Evolutionary conservation across 2,113 vertebrate genomes (phyloP).

Genomic region (Apteryx mantelli): DNA sequence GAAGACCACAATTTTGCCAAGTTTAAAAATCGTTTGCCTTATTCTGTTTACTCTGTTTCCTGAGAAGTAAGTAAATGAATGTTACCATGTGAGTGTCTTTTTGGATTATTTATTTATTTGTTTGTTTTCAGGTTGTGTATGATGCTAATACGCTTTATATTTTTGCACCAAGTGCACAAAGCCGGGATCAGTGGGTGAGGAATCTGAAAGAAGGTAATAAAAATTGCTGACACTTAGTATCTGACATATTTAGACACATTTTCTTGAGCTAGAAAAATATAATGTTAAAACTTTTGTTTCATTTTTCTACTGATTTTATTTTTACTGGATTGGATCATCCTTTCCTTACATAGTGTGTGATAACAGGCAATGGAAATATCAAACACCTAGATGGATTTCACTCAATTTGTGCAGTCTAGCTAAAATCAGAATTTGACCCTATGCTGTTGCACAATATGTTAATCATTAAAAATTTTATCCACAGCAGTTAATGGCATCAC

Average conservation of each 20-base stretch:
- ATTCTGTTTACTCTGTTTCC: neutral
- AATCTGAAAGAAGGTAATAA: conserved; percentile 89
- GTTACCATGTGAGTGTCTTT: neutral
- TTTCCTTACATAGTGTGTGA: neutral
- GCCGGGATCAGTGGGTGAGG: conserved; percentile 89
- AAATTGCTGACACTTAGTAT: neutral
- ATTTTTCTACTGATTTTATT: neutral
- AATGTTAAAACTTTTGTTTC: neutral
- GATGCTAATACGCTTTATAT: conserved; percentile 89
- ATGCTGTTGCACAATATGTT: neutral
- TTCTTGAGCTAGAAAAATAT: neutral
- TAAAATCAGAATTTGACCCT: neutral
- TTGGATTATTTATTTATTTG: neutral
- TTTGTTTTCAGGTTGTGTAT: conserved; percentile 84
- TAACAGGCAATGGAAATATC: neutral
- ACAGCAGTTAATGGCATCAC: neutral
- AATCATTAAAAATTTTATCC: neutral
- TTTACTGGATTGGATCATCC: neutral
- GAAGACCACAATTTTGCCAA: neutral
- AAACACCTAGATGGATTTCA: neutral
- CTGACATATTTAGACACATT: neutral
- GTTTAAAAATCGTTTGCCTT: neutral
- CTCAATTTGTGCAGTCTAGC: neutral
- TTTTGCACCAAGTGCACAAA: conserved; percentile 88
- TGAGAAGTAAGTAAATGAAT: neutral